Conservation (phyloP, 1,140 invertebrate species). For the Philaenus spumarius region DNA sequence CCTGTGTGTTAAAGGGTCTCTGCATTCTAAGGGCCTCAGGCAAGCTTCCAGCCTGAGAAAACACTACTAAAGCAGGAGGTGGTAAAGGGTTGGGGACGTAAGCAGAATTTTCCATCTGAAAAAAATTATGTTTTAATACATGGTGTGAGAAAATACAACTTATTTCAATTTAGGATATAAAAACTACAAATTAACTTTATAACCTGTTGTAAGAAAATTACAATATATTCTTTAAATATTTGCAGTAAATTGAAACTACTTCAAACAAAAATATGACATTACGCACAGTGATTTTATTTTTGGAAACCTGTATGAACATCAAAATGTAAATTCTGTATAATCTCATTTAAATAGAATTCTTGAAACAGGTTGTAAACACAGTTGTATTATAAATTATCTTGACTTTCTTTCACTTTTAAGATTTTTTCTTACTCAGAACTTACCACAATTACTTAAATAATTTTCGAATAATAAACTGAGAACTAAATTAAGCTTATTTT, state of each 20-base stretch:
- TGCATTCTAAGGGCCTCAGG: slow-evolving; percentile 67
- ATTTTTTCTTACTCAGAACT: too few species aligned
- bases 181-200: not conserved
- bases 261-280: not conserved
- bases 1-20: slow-evolving; percentile 63
- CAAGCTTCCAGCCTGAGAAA: slow-evolving; percentile 66
- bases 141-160: not conserved
- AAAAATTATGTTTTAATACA: slow-evolving; percentile 18
- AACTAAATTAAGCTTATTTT: too few species aligned
- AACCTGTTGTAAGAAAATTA: not conserved
- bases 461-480: too few species aligned
- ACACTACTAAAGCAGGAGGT: slow-evolving; percentile 71
- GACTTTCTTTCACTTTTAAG: too few species aligned
- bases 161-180: not conserved
- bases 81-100: slow-evolving; percentile 64
- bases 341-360: too few species aligned
- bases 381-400: too few species aligned
- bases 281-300: too few species aligned
- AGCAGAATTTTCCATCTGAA: slow-evolving; percentile 59
- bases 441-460: too few species aligned
- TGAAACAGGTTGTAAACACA: too few species aligned
- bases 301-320: too few species aligned
- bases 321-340: too few species aligned
- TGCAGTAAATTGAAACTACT: not conserved
- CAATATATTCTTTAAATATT: not conserved